Percentiles rank a stretch among this genome's conserved stretches.
Conservation (phyloP, 2,797 vertebrate species). For the Lophius americanus region DNA sequence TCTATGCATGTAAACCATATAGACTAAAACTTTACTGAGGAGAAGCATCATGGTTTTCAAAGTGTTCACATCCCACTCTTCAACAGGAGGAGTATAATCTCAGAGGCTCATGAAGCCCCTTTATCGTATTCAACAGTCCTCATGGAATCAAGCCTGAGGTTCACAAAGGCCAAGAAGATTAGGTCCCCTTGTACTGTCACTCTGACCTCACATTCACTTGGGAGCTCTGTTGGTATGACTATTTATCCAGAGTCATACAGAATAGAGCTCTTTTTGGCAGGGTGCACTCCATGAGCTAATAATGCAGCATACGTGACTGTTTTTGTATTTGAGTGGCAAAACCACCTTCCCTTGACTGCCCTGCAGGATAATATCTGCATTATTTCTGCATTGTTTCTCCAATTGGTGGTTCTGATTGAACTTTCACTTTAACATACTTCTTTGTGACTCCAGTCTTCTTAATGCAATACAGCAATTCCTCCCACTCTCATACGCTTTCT, state of each 20-base stretch:
- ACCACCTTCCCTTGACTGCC: constrained; percentile 66
- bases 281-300: constrained; percentile 85
- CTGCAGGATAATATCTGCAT: constrained; percentile 86
- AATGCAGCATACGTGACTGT: constrained; percentile 83
- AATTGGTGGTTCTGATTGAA: constrained; percentile 84
- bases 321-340: constrained; percentile 81
- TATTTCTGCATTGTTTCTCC: constrained; percentile 83
- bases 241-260: constrained; percentile 82
- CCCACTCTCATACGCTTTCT: no score
- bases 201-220: constrained; percentile 77
- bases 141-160: constrained; percentile 58
- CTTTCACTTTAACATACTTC: constrained; percentile 24
- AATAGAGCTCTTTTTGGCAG: constrained; percentile 76
- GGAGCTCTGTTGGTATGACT: constrained; percentile 77
- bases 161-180: constrained; percentile 83
- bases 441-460: no score
- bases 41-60: constrained; percentile 85
- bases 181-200: constrained; percentile 82
- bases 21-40: constrained; percentile 86
- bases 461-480: no score
- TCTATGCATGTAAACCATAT: constrained; percentile 84
- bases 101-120: constrained; percentile 84
- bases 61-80: constrained; percentile 26
- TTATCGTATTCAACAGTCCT: constrained; percentile 82
- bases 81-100: constrained; percentile 78